Conservation (phyloP, 2,888 invertebrate genomes). For the Drosophila stalkeri region DNA sequence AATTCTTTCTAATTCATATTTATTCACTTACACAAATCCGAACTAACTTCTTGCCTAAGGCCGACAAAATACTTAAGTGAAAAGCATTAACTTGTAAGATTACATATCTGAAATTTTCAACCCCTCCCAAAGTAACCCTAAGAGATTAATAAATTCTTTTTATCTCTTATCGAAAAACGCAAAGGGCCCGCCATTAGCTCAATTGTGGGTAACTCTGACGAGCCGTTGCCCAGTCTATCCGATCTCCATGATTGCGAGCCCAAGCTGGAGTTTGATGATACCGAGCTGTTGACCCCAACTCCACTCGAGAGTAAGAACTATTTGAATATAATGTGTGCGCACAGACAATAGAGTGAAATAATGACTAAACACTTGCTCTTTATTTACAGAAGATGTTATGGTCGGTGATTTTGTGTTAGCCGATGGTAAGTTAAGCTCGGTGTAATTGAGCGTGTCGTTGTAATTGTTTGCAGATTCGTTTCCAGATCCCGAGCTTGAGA, state of each 20-base stretch:
- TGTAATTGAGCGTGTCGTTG: conserved; percentile 5
- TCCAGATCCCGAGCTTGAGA: conserved; percentile 76
- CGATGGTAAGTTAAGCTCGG: conserved; percentile 73
- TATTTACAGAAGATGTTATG: conserved; percentile 82
- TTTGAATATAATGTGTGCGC: conserved; percentile 87
- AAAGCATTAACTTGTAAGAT: conserved; percentile 78
- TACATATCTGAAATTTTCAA: conserved; percentile 69
- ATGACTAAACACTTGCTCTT: conserved; percentile 39
- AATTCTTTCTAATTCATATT: conserved; percentile 77
- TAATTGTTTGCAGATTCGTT: conserved; percentile 52
- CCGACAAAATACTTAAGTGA: conserved; percentile 80
- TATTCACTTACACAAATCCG: conserved; percentile 78
- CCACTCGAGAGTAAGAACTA: conserved; percentile 88
- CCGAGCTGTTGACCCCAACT: conserved; percentile 91
- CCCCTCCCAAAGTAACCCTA: conserved; percentile 63
- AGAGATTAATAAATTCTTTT: conserved; percentile 68
- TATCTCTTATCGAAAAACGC: conserved; percentile 23
- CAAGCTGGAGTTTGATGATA: conserved; percentile 98
- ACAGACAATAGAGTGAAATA: conserved; percentile 84
- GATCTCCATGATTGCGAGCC: conserved; percentile 98
- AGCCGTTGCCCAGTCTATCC: conserved; percentile 94
- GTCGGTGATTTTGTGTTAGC: conserved; percentile 83
- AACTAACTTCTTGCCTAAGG: conserved; percentile 80
- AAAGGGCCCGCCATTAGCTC: conserved; percentile 84
- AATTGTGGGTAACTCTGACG: conserved; percentile 88